phyloP scores from a whole-genome alignment of 2,888 invertebrate species.

The Polyommatus icarus region DNA sequence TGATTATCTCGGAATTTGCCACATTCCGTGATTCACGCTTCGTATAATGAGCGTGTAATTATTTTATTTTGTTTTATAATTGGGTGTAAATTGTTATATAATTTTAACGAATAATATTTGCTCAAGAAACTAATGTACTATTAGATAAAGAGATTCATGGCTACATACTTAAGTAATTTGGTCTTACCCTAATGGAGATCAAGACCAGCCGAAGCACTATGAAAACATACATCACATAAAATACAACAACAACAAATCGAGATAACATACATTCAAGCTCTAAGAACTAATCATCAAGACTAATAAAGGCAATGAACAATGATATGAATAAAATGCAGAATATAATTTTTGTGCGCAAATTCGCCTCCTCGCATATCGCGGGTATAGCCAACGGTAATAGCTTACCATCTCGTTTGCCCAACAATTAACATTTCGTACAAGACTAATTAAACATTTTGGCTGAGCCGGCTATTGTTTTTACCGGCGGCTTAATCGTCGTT shows the following conservation, averaged over 20 bases:
- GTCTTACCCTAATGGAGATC: too few relatives aligned
- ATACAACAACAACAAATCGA: too few relatives aligned
- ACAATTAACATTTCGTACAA: slow-evolving; percentile 43
- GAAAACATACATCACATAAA: too few relatives aligned
- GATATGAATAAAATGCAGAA: too few relatives aligned
- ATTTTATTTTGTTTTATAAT: slow-evolving; percentile 15
- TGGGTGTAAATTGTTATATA: background rate
- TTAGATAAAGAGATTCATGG: too few relatives aligned
- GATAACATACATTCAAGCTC: too few relatives aligned
- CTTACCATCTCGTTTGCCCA: slow-evolving; percentile 3
- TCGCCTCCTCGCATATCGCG: too few relatives aligned
- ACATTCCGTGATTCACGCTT: background rate
- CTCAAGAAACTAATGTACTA: background rate
- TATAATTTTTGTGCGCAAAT: too few relatives aligned
- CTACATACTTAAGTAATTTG: too few relatives aligned
- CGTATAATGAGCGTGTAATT: background rate
- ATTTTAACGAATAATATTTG: background rate
- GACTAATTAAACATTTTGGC: slow-evolving; percentile 56
- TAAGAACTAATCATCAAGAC: too few relatives aligned
- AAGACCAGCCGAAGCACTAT: too few relatives aligned
- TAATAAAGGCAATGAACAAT: too few relatives aligned
- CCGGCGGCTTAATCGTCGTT: slow-evolving; percentile 57
- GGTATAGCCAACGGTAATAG: background rate
- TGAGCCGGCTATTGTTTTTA: slow-evolving; percentile 53
- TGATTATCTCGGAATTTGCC: slow-evolving; percentile 18